phyloP scores from a whole-genome alignment of 2,797 vertebrate species.

The Scyliorhinus canicula region DNA sequence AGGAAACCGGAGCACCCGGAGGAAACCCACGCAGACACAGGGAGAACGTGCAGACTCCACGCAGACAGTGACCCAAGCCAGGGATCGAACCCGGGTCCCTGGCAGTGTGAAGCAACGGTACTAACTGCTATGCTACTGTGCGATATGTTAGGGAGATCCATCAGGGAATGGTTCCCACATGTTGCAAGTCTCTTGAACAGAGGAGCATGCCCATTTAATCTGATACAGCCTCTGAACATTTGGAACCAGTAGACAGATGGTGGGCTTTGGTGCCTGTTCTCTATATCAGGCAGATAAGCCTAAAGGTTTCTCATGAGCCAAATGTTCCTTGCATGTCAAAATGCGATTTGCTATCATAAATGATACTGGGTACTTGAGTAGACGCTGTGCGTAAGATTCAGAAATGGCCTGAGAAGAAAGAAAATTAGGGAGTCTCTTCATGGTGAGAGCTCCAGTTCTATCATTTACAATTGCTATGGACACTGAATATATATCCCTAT shows the following conservation, averaged over 20 bases:
- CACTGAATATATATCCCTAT: not conserved
- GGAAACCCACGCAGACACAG: too few relatives aligned
- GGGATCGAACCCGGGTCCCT: too few relatives aligned
- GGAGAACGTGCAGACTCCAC: too few relatives aligned
- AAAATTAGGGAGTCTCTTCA: not conserved
- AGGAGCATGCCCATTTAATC: not conserved
- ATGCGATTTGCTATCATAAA: not conserved
- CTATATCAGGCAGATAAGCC: not conserved
- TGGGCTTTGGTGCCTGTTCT: not conserved
- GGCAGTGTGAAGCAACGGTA: too few relatives aligned
- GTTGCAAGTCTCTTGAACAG: not conserved
- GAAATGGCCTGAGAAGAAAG: not conserved
- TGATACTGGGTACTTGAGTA: not conserved
- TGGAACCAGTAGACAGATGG: not conserved
- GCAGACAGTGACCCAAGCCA: too few relatives aligned
- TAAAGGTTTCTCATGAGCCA: not conserved
- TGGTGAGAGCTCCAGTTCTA: not conserved
- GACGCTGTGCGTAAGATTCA: not conserved
- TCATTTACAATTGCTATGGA: not conserved
- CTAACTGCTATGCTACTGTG: too few relatives aligned
- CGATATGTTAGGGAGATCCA: not conserved
- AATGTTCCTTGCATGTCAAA: not conserved
- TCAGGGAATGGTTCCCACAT: not conserved
- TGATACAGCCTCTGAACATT: not conserved
- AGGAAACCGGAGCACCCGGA: too few relatives aligned